Base-by-base conservation (phyloP, 2,797 vertebrate genomes). In the Macrochelys suwanniensis region DNA sequence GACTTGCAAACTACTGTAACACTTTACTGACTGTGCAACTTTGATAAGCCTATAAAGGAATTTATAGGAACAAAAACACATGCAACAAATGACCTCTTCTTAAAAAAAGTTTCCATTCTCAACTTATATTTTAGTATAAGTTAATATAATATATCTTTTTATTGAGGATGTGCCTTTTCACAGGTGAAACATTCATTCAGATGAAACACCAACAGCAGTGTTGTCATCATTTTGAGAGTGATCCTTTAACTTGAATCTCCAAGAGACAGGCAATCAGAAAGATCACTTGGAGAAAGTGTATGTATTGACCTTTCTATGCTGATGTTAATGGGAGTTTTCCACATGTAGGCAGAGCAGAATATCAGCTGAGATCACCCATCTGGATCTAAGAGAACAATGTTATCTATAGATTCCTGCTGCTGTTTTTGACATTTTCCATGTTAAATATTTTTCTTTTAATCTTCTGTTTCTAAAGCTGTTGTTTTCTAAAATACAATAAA, bases 371-470 rank as follows among this genome's bases (percentile, higher is more conserved):
- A 90, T 89, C 16, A 28, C 53, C 42, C n/a, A 68, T 80, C 31
- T 82, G 54, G 19, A 31, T 91, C 82, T n/a, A 33, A 83, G 45
- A 71, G 42, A 9, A 79, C 31, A 89, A 92, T 82, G 85, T 94
- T 53, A 87, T 79, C 47, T 42, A 49, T 21, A 54, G 56, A 17
- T 42, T 65, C 1, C 74, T 54, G 47, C 42, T 90, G 85, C 92
- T 10, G 3, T 89, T 59, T 45, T 94, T 89, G 76, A 25, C 76
- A n/a, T 88, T 93, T 89, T 89, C 65, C 53, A 6, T 51, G 88
- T 93, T 95, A 92, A 93, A 96, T 93, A 91, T 97, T 95, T 96
- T 87, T 31, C 5, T 17, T 53, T 89, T 85, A 42, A 65, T 65
- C n/a, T 68, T 37, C 65, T 68, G n/a, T 37, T 68, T 68, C n/a